Conservation (phyloP, 2,888 invertebrate species). For the Oasisia sp. region DNA sequence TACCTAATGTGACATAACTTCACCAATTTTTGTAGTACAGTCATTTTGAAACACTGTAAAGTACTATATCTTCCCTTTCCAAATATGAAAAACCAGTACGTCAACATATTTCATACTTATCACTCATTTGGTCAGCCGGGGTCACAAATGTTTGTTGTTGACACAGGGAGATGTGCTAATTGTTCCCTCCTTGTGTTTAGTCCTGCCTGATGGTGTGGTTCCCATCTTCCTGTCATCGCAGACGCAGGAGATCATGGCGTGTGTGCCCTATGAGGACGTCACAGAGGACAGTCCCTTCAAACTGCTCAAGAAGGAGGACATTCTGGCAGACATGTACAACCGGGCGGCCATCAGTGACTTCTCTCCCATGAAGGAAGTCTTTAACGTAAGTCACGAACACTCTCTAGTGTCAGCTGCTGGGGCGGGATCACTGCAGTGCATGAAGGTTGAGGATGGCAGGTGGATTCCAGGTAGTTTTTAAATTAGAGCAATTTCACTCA, state of each 20-base stretch:
- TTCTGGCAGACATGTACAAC: constrained; percentile 60
- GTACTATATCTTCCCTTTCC: too few relatives aligned
- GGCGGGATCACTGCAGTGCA: too few relatives aligned
- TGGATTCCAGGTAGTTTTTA: too few relatives aligned
- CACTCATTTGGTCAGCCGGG: too few relatives aligned
- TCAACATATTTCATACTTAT: too few relatives aligned
- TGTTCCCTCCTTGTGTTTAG: constrained; percentile 37
- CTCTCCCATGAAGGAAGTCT: constrained; percentile 59
- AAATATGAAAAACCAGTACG: too few relatives aligned
- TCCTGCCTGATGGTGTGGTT: constrained; percentile 57
- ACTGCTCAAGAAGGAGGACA: constrained; percentile 59
- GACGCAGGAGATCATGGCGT: constrained; percentile 62
- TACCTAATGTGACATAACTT: too few relatives aligned
- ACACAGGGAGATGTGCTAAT: not conserved
- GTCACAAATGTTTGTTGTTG: not conserved
- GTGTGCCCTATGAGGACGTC: constrained; percentile 60
- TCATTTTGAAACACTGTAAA: too few relatives aligned
- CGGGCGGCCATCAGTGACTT: constrained; percentile 65
- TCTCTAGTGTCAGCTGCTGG: too few relatives aligned
- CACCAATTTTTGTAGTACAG: too few relatives aligned
- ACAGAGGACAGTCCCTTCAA: constrained; percentile 60
- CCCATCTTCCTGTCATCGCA: constrained; percentile 63
- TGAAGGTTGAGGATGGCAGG: too few relatives aligned
- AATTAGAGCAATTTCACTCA: too few relatives aligned
- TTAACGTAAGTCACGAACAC: constrained; percentile 50